Conservation (phyloP, 2,113 vertebrate species). For the Bubo bubo region DNA sequence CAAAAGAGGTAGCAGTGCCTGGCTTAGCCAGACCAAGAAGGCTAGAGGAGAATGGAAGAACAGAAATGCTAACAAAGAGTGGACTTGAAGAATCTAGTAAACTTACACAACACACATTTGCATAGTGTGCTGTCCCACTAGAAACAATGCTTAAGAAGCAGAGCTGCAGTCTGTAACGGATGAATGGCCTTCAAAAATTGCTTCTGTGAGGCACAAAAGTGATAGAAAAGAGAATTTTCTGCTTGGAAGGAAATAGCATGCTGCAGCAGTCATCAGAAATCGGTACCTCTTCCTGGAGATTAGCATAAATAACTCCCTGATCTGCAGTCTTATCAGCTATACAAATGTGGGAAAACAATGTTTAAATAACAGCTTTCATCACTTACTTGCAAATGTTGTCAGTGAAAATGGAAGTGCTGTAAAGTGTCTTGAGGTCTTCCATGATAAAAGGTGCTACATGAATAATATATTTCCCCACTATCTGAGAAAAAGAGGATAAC, state of each 20-base stretch:
- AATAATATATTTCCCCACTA: background rate
- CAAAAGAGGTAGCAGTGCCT: background rate
- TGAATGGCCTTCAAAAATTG: background rate
- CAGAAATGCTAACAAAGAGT: background rate
- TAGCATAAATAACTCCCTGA: background rate
- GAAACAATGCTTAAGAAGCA: background rate
- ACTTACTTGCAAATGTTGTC: background rate
- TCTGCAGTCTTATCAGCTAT: background rate
- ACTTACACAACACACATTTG: background rate
- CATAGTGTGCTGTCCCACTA: background rate
- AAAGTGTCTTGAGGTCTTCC: background rate
- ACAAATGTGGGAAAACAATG: background rate
- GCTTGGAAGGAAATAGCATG: slow-evolving; percentile 3
- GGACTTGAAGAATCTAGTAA: background rate
- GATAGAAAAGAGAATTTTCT: slow-evolving; percentile 12
- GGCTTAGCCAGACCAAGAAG: background rate
- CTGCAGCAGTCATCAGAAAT: background rate
- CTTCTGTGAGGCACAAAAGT: background rate
- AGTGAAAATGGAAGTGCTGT: background rate
- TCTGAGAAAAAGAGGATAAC: background rate
- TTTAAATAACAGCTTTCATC: slow-evolving; percentile 22
- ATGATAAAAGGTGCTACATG: background rate
- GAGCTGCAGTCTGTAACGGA: background rate
- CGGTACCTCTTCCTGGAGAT: background rate
- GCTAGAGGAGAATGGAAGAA: background rate